These are phyloP conservation scores for Brachynemurus nebulosus DNA, from an alignment of 2,888 invertebrate genomes.

Conservation along the genomic window DNA sequence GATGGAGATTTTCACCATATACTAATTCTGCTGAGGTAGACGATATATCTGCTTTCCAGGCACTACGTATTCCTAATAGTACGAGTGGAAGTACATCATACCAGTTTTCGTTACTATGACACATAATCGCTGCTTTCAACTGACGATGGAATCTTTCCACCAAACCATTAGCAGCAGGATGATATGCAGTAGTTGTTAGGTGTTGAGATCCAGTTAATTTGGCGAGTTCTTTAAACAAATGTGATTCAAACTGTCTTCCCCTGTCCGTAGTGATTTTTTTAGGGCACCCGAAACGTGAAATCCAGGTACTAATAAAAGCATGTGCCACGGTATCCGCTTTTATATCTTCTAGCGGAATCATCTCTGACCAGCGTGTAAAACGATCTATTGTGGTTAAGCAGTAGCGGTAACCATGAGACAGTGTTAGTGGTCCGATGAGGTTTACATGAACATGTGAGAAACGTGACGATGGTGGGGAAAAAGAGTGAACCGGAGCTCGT, in stretches of 20 bases:
- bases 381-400: slow-evolving; percentile 21
- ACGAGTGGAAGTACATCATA: no score
- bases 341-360: slow-evolving; percentile 23
- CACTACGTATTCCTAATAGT: no score
- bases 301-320: no score
- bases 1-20: slow-evolving; percentile 20
- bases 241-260: no score
- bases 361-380: slow-evolving; percentile 23
- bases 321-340: slow-evolving; percentile 22
- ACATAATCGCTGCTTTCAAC: no score
- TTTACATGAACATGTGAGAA: not conserved
- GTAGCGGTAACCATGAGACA: slow-evolving; percentile 7
- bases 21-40: slow-evolving; percentile 20
- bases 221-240: no score
- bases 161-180: slow-evolving; percentile 10
- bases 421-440: slow-evolving; percentile 1
- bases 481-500: not conserved
- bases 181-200: no score
- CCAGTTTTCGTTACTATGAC: not conserved
- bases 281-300: slow-evolving; percentile 24
- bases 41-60: slow-evolving; percentile 21
- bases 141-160: not conserved
- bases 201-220: no score
- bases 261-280: slow-evolving; percentile 21
- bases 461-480: not conserved